phyloP scores from a whole-genome alignment of 92 coral and sea anemone genomes.

The Galaxea fascicularis region DNA sequence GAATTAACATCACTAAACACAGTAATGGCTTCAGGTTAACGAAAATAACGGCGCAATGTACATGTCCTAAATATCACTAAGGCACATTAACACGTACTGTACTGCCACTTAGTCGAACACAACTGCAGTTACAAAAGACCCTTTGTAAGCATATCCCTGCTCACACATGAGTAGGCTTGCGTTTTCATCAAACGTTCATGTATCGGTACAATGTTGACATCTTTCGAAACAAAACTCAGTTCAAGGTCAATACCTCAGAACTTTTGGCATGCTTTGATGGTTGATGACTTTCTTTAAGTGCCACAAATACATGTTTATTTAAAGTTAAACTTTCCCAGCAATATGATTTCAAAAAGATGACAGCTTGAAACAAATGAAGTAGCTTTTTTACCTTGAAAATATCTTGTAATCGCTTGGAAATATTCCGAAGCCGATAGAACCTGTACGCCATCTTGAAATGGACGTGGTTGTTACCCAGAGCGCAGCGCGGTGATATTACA shows the following conservation, averaged over 20 bases:
- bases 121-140: too few relatives aligned
- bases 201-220: not conserved
- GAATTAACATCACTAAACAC: too few relatives aligned
- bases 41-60: too few relatives aligned
- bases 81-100: too few relatives aligned
- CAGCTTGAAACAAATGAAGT: not conserved
- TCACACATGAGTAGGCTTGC: too few relatives aligned
- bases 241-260: not conserved
- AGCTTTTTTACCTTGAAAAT: slow-evolving; percentile 68
- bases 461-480: slow-evolving; percentile 70
- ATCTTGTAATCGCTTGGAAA: slow-evolving; percentile 80
- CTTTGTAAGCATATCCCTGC: too few relatives aligned
- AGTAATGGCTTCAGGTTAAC: too few relatives aligned
- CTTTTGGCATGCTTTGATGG: not conserved
- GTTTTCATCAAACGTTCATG: not conserved
- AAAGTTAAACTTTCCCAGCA: not conserved
- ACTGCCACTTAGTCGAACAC: not conserved
- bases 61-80: too few relatives aligned
- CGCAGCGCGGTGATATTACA: slow-evolving; percentile 47
- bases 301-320: not conserved
- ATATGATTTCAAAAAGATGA: not conserved
- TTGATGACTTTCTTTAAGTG: not conserved
- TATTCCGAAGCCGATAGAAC: slow-evolving; percentile 75
- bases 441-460: slow-evolving; percentile 98
- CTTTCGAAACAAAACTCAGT: not conserved